These are phyloP conservation scores for Neodiprion lecontei DNA, from an alignment of 1,140 invertebrate genomes.

Conservation along the genomic window DNA sequence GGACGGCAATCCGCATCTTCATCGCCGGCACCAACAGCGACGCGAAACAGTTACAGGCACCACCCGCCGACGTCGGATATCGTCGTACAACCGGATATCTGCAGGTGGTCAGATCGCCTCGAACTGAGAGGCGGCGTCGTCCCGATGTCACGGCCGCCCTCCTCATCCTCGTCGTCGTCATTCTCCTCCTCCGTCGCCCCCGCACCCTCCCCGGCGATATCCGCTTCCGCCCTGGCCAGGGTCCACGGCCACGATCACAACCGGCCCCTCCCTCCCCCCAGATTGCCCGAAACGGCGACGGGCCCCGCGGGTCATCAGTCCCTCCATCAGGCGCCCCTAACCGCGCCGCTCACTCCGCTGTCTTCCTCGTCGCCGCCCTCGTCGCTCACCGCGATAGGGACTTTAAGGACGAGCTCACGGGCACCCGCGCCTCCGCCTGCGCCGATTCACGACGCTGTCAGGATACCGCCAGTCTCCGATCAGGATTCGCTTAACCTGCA, in stretches of 20 bases:
- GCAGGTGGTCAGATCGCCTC: conserved; percentile 42
- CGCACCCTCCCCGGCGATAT: conserved; percentile 53
- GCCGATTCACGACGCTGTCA: not conserved
- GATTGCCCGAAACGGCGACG: conserved; percentile 41
- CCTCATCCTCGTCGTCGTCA: conserved; percentile 38
- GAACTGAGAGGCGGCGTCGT: conserved; percentile 45
- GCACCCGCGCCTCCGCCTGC: not conserved
- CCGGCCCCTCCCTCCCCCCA: conserved; percentile 55
- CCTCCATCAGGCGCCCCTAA: conserved; percentile 43
- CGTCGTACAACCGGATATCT: conserved; percentile 22
- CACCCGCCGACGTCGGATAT: conserved; percentile 20
- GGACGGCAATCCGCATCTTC: conserved; percentile 32
- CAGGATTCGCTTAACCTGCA: conserved; percentile 9
- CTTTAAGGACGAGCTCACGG: not conserved
- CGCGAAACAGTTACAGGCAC: conserved; percentile 27
- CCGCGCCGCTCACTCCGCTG: conserved; percentile 51
- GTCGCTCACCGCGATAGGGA: conserved; percentile 26
- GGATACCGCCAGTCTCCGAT: not conserved
- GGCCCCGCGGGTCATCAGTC: conserved; percentile 18
- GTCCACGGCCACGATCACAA: conserved; percentile 52
- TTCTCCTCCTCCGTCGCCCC: conserved; percentile 39
- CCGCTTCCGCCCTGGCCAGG: conserved; percentile 43
- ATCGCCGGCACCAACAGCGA: conserved; percentile 27
- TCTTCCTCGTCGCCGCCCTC: conserved; percentile 41
- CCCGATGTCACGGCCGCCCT: conserved; percentile 56